Evolutionary conservation across 2,888 invertebrate genomes (phyloP).

Genomic region (Nematopogon swammerdamellus): DNA sequence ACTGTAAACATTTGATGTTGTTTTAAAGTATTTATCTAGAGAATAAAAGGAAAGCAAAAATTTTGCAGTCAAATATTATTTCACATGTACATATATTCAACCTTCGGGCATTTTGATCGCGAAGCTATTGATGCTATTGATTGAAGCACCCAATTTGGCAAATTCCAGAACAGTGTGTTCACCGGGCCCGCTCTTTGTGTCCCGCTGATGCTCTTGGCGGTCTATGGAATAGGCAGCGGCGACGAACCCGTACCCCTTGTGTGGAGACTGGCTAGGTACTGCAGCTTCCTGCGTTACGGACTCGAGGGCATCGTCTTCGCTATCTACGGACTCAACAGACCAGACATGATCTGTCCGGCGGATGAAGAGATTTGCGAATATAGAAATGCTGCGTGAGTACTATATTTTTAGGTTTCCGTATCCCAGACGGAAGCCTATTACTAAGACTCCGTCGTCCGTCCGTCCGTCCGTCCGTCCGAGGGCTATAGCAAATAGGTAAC

Average conservation of each 20-base stretch:
- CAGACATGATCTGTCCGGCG: constrained; percentile 70
- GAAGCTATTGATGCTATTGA: no score
- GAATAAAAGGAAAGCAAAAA: no score
- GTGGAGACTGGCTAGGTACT: constrained; percentile 74
- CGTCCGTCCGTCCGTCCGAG: no score
- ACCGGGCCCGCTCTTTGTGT: constrained; percentile 84
- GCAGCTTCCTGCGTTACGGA: constrained; percentile 79
- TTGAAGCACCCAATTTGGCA: no score
- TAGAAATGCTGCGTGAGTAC: constrained; percentile 58
- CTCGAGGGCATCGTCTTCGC: constrained; percentile 78
- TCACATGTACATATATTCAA: no score
- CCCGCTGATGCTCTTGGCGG: constrained; percentile 84
- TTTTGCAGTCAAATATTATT: no score
- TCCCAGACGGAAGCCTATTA: no score
- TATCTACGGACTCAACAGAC: constrained; percentile 75
- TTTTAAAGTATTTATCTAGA: no score
- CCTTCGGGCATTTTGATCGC: no score
- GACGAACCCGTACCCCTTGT: constrained; percentile 66
- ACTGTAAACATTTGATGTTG: no score
- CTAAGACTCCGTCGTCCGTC: no score
- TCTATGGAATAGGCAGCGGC: constrained; percentile 83
- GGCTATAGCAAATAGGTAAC: no score
- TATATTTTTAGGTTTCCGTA: not conserved
- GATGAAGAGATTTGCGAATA: constrained; percentile 73
- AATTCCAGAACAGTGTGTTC: constrained; percentile 78